phyloP scores from a whole-genome alignment of 2,113 vertebrate genomes.

The Myiagra hebetior region DNA sequence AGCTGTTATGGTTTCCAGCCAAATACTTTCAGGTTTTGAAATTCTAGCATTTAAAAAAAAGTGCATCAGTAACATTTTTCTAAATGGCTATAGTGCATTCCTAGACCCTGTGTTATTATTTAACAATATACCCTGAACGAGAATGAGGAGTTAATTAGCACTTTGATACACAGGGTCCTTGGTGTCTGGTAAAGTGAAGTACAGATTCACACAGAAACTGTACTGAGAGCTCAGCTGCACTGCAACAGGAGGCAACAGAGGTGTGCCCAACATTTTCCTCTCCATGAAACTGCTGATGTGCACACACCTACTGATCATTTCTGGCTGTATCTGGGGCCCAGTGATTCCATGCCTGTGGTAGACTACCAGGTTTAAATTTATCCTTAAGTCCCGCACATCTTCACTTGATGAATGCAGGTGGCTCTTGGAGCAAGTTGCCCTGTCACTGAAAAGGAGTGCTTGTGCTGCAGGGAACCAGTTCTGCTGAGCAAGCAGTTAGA shows the following conservation, averaged over 20 bases:
- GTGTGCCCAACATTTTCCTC: background rate
- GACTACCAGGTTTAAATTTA: background rate
- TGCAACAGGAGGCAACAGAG: background rate
- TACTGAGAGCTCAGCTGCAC: background rate
- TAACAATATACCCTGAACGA: background rate
- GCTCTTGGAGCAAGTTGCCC: background rate
- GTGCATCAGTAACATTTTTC: background rate
- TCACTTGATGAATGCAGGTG: background rate
- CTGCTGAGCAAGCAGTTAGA: background rate
- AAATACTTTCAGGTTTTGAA: background rate
- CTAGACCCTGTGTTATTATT: background rate
- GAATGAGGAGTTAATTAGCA: background rate
- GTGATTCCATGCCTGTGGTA: background rate
- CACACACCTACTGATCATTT: background rate
- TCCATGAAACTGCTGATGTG: background rate
- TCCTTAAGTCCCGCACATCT: background rate
- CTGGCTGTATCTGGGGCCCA: background rate
- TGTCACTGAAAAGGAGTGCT: background rate
- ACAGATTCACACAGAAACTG: accelerated
- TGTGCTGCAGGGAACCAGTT: accelerated
- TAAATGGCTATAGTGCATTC: background rate
- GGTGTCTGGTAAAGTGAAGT: background rate
- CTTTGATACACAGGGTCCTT: background rate
- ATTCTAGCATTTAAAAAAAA: background rate
- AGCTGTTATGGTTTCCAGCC: background rate